Percentiles rank a stretch among this genome's conserved stretches.
Conservation (phyloP, 2,113 vertebrate genomes). For the Grammomys dolichurus region DNA sequence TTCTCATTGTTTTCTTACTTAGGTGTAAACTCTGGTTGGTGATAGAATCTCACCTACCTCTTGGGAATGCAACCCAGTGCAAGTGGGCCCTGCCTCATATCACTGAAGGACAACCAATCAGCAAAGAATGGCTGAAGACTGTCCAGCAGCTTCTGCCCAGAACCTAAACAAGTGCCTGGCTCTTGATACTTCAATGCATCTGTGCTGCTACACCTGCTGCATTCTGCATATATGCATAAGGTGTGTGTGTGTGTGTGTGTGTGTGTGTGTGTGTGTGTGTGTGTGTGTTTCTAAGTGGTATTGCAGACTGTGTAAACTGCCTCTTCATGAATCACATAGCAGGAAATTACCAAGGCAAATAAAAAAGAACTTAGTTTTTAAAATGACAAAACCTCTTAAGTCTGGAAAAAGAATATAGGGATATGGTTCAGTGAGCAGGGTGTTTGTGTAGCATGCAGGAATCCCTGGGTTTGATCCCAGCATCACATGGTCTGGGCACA, state of each 20-base stretch:
- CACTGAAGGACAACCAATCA: not conserved
- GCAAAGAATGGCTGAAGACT: not conserved
- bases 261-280: not conserved
- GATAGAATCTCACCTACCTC: not conserved
- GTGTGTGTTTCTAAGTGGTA: not conserved
- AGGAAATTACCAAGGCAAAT: not conserved
- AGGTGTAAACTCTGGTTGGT: not conserved
- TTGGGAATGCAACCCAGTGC: not conserved
- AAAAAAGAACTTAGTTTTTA: not conserved
- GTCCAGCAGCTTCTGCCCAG: not conserved
- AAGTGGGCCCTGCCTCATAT: not conserved
- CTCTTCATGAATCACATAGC: not conserved
- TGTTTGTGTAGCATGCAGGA: not conserved
- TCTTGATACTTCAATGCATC: not conserved
- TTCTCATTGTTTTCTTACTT: not conserved
- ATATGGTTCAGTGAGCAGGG: not conserved
- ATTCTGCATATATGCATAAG: not conserved
- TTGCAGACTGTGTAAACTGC: not conserved
- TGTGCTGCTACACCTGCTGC: no score
- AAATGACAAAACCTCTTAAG: not conserved
- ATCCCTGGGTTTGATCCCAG: not conserved
- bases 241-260: not conserved
- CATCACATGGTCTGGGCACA: not conserved
- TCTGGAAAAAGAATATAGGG: not conserved
- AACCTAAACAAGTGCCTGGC: not conserved